phyloP scores from a whole-genome alignment of 2,113 vertebrate genomes.

The Pithys albifrons region DNA sequence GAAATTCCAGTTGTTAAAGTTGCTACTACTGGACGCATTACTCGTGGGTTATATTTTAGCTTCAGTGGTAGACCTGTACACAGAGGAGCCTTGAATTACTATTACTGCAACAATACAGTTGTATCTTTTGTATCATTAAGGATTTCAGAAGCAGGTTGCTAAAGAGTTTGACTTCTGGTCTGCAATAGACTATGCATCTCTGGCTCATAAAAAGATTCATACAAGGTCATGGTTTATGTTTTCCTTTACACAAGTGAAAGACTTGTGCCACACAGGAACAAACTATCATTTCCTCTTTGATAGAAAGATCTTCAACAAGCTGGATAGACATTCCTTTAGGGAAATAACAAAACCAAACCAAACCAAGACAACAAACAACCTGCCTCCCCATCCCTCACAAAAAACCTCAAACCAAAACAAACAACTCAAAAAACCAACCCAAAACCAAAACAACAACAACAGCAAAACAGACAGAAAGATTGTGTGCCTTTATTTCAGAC shows the following conservation, averaged over 20 bases:
- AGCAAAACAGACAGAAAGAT: neutral
- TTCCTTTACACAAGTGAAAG: neutral
- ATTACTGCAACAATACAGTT: neutral
- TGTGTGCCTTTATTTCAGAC: neutral
- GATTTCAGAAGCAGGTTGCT: neutral
- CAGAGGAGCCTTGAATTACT: neutral
- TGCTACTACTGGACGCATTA: neutral
- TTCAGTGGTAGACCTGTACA: neutral
- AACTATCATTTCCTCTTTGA: neutral
- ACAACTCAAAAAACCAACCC: no score
- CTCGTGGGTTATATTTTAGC: neutral
- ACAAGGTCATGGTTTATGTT: neutral
- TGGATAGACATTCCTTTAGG: neutral
- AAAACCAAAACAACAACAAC: no score
- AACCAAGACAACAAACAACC: no score
- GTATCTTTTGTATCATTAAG: neutral
- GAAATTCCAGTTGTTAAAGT: slow-evolving; percentile 39
- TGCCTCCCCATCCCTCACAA: no score
- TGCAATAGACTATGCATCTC: neutral
- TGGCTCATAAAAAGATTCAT: neutral
- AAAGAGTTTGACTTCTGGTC: neutral
- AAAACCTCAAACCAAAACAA: no score
- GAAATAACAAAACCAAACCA: neutral
- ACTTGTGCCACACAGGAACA: neutral
- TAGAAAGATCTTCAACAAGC: neutral